These are phyloP conservation scores for Gallinago jamesoni DNA, from an alignment of 2,113 vertebrate genomes.

Conservation along the genomic window DNA sequence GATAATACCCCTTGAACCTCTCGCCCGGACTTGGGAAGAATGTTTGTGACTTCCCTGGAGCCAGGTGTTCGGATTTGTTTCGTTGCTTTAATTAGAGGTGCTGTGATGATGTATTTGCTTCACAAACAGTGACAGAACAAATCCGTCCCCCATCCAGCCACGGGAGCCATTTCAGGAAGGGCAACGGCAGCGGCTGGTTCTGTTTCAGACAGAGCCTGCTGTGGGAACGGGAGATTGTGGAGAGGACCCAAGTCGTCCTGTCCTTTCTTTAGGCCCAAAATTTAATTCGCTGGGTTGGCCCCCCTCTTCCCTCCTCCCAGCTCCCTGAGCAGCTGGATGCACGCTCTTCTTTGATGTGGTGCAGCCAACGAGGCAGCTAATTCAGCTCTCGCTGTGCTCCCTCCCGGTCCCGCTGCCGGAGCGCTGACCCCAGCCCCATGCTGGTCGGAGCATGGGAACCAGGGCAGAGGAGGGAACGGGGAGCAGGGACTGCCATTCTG, in stretches of 20 bases:
- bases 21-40: not conserved
- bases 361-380: not conserved
- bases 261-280: not conserved
- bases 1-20: not conserved
- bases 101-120: not conserved
- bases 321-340: not conserved
- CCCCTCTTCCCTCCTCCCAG: fast-evolving
- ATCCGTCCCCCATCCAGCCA: fast-evolving
- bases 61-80: not conserved
- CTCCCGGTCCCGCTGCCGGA: not conserved
- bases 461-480: not conserved
- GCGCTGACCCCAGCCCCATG: not conserved
- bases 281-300: not conserved
- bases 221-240: not conserved
- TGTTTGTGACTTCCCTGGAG: not conserved
- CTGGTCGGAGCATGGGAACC: not conserved
- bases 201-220: not conserved
- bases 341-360: constrained; percentile 14
- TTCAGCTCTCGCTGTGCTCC: not conserved
- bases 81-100: not conserved
- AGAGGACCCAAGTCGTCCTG: not conserved
- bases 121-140: not conserved
- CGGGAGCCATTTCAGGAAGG: not conserved
- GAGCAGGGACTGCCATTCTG: not conserved
- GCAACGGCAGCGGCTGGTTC: fast-evolving